A percentile compares a stretch with the other conserved stretches of the same genome.
Evolutionary conservation across 2,113 vertebrate species (phyloP).

Genomic region (Hyaena hyaena): DNA sequence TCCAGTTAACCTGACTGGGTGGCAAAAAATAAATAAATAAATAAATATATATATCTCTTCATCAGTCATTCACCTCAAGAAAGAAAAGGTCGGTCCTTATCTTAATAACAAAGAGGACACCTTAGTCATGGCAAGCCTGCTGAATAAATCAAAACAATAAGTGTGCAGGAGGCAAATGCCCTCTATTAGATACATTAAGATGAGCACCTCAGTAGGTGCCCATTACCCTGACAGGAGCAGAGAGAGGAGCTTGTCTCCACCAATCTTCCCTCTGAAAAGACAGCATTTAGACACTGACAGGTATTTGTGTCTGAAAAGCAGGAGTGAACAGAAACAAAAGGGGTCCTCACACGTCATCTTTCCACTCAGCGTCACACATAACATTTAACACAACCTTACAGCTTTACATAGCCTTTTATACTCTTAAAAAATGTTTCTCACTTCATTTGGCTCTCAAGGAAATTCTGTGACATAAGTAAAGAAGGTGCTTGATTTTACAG

Average conservation of each 20-base stretch:
- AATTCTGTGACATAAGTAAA: neutral
- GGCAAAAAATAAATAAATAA: neutral
- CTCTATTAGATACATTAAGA: constrained; percentile 26
- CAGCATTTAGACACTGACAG: neutral
- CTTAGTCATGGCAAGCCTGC: constrained; percentile 59
- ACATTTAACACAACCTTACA: neutral
- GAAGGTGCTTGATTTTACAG: neutral
- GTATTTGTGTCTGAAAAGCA: neutral
- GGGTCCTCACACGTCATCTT: neutral
- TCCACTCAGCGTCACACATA: neutral
- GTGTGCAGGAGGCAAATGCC: constrained; percentile 34
- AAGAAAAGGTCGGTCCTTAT: constrained; percentile 44
- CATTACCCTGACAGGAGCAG: constrained; percentile 25
- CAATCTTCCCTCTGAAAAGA: neutral
- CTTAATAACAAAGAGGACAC: constrained; percentile 58
- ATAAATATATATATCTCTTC: no score
- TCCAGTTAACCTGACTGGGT: constrained; percentile 52
- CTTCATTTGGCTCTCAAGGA: neutral
- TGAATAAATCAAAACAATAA: constrained; percentile 50
- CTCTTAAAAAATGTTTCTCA: neutral
- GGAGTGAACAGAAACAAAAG: neutral
- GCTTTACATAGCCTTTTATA: neutral
- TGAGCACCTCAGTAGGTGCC: neutral
- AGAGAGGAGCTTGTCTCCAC: neutral
- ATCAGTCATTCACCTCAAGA: no score